These are phyloP conservation scores for Drosophila micromelanica DNA, from an alignment of 1,140 invertebrate species.

Conservation along the genomic window DNA sequence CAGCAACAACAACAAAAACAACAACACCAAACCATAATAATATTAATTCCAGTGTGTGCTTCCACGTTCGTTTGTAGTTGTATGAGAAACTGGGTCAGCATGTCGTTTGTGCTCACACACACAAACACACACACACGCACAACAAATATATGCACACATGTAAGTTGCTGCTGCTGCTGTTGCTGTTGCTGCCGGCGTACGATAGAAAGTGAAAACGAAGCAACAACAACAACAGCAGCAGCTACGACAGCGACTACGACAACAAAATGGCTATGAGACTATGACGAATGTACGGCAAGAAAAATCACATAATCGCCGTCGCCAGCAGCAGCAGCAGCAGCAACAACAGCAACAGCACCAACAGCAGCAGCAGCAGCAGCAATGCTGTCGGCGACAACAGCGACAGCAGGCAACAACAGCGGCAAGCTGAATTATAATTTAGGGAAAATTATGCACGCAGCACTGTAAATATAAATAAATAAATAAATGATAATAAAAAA, in stretches of 20 bases:
- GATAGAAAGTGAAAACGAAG: slow-evolving; percentile 83
- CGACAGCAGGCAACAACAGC: slow-evolving; percentile 49
- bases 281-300: slow-evolving; percentile 72
- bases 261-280: slow-evolving; percentile 77
- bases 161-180: slow-evolving; percentile 69
- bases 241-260: slow-evolving; percentile 69
- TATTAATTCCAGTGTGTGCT: slow-evolving; percentile 83
- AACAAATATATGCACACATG: slow-evolving; percentile 77
- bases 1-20: slow-evolving; percentile 44
- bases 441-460: slow-evolving; percentile 80
- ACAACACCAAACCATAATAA: slow-evolving; percentile 71
- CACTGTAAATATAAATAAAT: slow-evolving; percentile 74
- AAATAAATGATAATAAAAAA: slow-evolving; percentile 64
- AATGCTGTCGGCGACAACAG: slow-evolving; percentile 13
- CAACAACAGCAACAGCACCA: background rate
- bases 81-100: slow-evolving; percentile 82
- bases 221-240: slow-evolving; percentile 44
- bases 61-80: slow-evolving; percentile 68
- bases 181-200: slow-evolving; percentile 59
- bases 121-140: slow-evolving; percentile 23
- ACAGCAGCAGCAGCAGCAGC: slow-evolving; percentile 8
- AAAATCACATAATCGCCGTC: slow-evolving; percentile 79
- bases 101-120: slow-evolving; percentile 69
- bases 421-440: slow-evolving; percentile 74
- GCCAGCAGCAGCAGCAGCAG: slow-evolving; percentile 27